Percentiles rank a stretch among this genome's conserved stretches.
Evolutionary conservation across 92 coral and sea anemone genomes (phyloP).

Genomic region (Ricordea florida): DNA sequence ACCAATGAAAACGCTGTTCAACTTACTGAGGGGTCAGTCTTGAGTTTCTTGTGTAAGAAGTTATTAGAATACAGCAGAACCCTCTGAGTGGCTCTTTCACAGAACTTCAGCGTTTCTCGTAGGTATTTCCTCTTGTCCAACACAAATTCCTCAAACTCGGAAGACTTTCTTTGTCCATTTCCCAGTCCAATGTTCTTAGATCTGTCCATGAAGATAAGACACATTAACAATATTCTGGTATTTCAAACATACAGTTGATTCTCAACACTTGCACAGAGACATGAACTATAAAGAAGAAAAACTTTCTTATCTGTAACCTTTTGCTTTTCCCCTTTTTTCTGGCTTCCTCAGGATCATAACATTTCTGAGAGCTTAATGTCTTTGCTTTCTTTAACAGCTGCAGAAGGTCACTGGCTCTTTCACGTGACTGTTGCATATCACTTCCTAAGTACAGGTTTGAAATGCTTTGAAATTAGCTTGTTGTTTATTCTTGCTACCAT

Average conservation of each 20-base stretch:
- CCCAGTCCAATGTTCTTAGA: constrained; percentile 94
- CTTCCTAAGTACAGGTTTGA: too few species aligned
- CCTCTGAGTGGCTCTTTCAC: constrained; percentile 95
- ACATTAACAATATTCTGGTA: neutral
- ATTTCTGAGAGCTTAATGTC: constrained; percentile 80
- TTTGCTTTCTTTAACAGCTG: constrained; percentile 84
- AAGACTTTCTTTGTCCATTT: constrained; percentile 95
- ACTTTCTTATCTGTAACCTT: constrained; percentile 36
- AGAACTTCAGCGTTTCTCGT: constrained; percentile 72
- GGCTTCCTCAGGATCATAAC: constrained; percentile 71
- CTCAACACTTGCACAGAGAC: neutral
- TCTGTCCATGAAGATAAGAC: constrained; percentile 30
- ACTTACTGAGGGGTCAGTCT: constrained; percentile 92
- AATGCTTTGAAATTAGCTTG: too few species aligned
- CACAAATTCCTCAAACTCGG: constrained; percentile 84
- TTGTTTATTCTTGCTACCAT: too few species aligned
- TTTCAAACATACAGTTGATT: neutral
- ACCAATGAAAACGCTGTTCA: neutral
- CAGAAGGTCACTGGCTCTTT: constrained; percentile 71
- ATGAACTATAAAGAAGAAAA: neutral
- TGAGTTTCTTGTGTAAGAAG: constrained; percentile 94
- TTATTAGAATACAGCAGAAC: constrained; percentile 93
- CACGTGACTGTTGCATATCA: constrained; percentile 79
- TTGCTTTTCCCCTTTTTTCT: constrained; percentile 56
- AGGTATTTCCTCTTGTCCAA: constrained; percentile 79